Conservation (phyloP, 2,113 vertebrate genomes). For the Porphyrio hochstetteri region DNA sequence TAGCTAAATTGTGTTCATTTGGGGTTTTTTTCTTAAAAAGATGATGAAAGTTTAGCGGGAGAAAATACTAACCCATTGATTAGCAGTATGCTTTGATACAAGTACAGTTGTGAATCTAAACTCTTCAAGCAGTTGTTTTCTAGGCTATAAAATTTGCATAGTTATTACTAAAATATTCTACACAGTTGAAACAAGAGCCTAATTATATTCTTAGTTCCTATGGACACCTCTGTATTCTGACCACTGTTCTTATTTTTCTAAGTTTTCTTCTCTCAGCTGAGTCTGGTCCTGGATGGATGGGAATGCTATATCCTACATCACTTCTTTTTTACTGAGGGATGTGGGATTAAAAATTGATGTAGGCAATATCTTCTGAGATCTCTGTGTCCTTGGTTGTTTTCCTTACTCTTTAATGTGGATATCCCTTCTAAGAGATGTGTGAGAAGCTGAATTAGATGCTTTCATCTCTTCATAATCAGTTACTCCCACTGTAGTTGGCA, state of each 20-base stretch:
- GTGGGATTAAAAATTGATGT: not conserved
- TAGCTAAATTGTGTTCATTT: not conserved
- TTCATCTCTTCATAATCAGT: not conserved
- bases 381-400: not conserved
- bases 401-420: not conserved
- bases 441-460: not conserved
- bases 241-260: not conserved
- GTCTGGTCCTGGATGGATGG: not conserved
- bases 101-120: not conserved
- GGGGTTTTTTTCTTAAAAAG: not conserved
- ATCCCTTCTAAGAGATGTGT: not conserved
- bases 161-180: not conserved
- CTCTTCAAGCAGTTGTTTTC: not conserved
- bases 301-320: not conserved
- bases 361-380: not conserved
- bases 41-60: not conserved
- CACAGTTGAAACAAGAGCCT: not conserved
- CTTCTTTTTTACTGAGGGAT: not conserved
- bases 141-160: not conserved
- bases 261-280: not conserved
- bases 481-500: not conserved
- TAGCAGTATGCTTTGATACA: not conserved
- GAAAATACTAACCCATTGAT: not conserved
- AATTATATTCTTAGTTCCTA: not conserved
- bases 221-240: not conserved